Conservation (phyloP, 2,797 vertebrate species). For the Cossypha niveicapilla region DNA sequence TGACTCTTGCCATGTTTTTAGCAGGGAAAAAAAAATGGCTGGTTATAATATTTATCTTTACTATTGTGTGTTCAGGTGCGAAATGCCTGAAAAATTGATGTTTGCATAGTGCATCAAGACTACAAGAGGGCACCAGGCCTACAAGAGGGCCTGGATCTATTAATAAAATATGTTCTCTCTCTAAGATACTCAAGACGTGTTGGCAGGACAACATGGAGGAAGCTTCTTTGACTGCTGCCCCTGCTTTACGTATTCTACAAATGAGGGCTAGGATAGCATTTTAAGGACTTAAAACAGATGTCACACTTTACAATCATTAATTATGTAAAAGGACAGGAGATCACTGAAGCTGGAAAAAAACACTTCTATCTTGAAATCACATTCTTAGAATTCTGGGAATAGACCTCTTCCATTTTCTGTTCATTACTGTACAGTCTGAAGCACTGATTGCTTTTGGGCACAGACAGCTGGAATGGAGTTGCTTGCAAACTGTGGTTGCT, state of each 20-base stretch:
- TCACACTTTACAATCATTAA: background rate
- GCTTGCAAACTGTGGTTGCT: background rate
- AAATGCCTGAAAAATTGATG: background rate
- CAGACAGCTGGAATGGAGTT: background rate
- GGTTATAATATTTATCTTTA: background rate
- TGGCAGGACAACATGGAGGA: background rate
- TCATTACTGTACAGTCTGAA: background rate
- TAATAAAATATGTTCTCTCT: background rate
- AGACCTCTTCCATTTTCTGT: background rate
- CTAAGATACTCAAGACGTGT: background rate
- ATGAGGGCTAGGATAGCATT: background rate
- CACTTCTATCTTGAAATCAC: background rate
- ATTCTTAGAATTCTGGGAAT: background rate
- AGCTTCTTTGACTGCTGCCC: background rate
- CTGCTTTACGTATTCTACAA: background rate
- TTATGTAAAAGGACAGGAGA: background rate
- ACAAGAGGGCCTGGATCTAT: background rate
- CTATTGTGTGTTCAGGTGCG: background rate
- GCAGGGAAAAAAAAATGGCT: background rate
- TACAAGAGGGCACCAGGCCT: no score
- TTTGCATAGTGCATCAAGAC: background rate
- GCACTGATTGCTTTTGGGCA: background rate
- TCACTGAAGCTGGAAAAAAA: background rate
- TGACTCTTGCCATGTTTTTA: background rate
- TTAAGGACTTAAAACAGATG: background rate